phyloP scores from a whole-genome alignment of 2,888 invertebrate genomes.

The Lysandra coridon region DNA sequence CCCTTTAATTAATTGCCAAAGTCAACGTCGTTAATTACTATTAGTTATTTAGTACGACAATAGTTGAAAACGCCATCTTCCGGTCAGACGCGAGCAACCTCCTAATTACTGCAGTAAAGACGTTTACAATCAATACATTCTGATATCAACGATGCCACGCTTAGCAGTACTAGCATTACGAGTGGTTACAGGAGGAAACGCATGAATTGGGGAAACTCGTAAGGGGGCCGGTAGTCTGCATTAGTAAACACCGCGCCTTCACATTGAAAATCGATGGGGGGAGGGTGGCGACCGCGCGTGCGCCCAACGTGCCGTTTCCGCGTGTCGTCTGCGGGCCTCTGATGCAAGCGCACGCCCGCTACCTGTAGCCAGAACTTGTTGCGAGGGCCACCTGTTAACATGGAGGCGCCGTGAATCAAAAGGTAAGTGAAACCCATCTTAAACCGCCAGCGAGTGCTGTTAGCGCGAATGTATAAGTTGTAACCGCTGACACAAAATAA shows the following conservation, averaged over 20 bases:
- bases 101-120: background rate
- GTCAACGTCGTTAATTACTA: background rate
- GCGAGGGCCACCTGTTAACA: constrained; percentile 74
- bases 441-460: constrained; percentile 30
- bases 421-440: constrained; percentile 55
- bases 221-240: constrained; percentile 64
- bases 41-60: background rate
- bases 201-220: constrained; percentile 58
- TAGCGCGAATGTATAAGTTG: constrained; percentile 33
- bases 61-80: constrained; percentile 4
- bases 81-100: background rate
- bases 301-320: constrained; percentile 47
- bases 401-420: constrained; percentile 64
- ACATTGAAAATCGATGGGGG: constrained; percentile 74
- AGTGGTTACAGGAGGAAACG: constrained; percentile 40
- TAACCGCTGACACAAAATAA: constrained; percentile 23
- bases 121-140: background rate
- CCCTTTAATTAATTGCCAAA: constrained; percentile 1
- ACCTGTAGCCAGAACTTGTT: constrained; percentile 72
- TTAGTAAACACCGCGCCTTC: constrained; percentile 70
- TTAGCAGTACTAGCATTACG: background rate
- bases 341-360: constrained; percentile 57
- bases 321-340: constrained; percentile 59
- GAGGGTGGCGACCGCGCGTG: constrained; percentile 57
- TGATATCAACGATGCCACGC: background rate